A percentile compares a stretch with the other conserved stretches of the same genome.
Conservation (phyloP, 2,113 vertebrate genomes). For the Nycticorax nycticorax region DNA sequence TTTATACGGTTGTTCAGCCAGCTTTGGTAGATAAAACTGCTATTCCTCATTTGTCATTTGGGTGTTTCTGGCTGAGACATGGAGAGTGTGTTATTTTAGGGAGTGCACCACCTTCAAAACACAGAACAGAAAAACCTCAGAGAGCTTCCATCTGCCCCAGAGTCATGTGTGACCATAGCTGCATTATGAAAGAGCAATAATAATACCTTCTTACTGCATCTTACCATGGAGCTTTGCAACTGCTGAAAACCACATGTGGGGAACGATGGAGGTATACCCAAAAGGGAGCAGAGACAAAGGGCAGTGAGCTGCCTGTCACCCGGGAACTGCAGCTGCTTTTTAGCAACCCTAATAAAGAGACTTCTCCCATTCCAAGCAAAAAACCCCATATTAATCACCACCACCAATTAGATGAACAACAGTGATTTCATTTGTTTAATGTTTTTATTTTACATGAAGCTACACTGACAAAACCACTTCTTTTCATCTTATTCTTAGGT, state of each 20-base stretch:
- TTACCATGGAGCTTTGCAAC: neutral
- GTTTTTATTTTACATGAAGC: neutral
- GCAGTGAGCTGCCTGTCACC: neutral
- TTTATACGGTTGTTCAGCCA: neutral
- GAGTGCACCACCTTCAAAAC: neutral
- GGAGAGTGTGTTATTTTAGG: neutral
- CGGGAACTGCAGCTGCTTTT: neutral
- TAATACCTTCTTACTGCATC: neutral
- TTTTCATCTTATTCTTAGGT: neutral
- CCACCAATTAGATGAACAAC: neutral
- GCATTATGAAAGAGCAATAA: neutral
- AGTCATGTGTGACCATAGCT: neutral
- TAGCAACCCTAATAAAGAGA: neutral
- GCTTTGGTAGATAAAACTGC: neutral
- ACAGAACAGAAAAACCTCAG: constrained; percentile 3
- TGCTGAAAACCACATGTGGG: neutral
- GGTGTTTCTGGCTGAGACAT: neutral
- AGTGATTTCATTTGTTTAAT: neutral
- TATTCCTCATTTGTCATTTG: neutral
- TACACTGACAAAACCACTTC: neutral
- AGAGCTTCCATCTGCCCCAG: neutral
- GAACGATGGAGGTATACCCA: neutral
- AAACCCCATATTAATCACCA: neutral
- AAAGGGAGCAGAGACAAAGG: neutral
- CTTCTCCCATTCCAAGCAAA: neutral